A percentile compares a stretch with the other conserved stretches of the same genome.
These are phyloP conservation scores for Ptilorrhoa leucosticta DNA, from an alignment of 2,113 vertebrate species.

Conservation along the genomic window DNA sequence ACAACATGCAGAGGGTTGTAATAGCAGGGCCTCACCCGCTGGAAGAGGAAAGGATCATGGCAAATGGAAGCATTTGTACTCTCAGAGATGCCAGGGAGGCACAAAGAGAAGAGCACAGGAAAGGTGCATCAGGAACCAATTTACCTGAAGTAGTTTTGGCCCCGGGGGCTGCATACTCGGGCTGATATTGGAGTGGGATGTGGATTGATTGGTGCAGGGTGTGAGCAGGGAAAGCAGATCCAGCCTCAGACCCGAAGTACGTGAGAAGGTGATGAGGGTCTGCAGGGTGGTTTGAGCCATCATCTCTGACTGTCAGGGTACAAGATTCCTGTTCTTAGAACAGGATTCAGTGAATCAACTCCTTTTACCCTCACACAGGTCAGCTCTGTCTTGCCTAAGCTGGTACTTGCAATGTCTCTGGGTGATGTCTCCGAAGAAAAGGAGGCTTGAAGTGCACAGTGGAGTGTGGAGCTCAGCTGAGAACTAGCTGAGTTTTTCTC, in stretches of 20 bases:
- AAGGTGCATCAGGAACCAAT: background rate
- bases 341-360: background rate
- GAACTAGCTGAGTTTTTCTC: background rate
- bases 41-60: background rate
- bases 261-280: background rate
- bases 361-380: background rate
- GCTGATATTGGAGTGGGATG: background rate
- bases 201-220: background rate
- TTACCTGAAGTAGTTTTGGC: background rate
- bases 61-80: background rate
- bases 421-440: background rate
- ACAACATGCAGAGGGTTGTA: conserved; percentile 1
- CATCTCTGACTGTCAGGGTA: background rate
- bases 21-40: background rate
- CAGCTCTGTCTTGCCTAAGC: background rate
- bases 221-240: background rate
- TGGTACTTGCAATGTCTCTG: background rate
- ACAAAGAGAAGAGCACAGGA: background rate
- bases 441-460: background rate
- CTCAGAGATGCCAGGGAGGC: background rate
- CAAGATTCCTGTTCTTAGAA: background rate
- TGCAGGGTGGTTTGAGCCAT: background rate
- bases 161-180: background rate
- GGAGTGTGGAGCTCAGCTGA: background rate
- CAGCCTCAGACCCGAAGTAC: background rate